Percentiles rank a stretch among this genome's conserved stretches.
phyloP scores from a whole-genome alignment of 2,113 vertebrate species.

The Aptenodytes patagonicus region DNA sequence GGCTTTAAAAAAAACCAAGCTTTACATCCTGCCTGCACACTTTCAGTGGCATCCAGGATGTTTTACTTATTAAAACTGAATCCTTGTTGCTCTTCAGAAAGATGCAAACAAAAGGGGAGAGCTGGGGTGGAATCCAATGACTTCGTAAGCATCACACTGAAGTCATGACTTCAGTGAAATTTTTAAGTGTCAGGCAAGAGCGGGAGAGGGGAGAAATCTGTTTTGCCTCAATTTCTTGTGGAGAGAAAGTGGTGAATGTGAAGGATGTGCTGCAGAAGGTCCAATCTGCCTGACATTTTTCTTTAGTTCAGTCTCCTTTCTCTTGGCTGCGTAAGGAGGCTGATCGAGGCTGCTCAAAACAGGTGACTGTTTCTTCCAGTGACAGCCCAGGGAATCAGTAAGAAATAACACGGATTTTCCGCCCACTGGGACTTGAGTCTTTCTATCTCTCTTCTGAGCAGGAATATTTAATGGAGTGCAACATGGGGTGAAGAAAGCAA shows the following conservation, averaged over 20 bases:
- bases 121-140: not conserved
- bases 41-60: not conserved
- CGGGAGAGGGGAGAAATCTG: not conserved
- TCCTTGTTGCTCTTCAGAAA: not conserved
- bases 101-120: not conserved
- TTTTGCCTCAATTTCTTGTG: not conserved
- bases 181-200: not conserved
- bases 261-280: not conserved
- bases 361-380: not conserved
- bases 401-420: not conserved
- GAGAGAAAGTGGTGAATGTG: not conserved
- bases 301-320: not conserved
- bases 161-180: not conserved
- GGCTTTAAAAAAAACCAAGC: not conserved
- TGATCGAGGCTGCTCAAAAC: not conserved
- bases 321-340: not conserved
- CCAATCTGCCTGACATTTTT: not conserved
- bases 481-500: not conserved
- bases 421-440: not conserved
- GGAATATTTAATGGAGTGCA: not conserved
- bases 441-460: not conserved
- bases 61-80: not conserved
- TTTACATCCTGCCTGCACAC: not conserved
- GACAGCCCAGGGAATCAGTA: not conserved
- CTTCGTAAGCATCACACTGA: not conserved